Evolutionary conservation across 2,888 invertebrate species (phyloP), one percentile per base, ranked within the genome.

Genomic region (Pachymerium ferrugineum): DNA sequence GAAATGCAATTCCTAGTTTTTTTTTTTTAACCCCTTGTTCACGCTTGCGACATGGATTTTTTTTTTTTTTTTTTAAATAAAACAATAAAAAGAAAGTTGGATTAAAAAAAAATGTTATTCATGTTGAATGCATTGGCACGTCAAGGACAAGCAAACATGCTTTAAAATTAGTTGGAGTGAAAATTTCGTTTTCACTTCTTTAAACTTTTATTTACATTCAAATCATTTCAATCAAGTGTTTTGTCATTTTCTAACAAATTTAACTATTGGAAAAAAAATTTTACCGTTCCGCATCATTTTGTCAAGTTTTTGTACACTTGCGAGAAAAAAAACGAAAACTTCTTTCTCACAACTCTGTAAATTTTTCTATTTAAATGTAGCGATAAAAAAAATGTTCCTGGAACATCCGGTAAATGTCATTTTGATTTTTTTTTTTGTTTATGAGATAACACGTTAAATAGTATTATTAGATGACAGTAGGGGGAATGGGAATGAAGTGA

Each of bases 151-250:
- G 28, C 28, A 62, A 62, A 62, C 62, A 62, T 28, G 28, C 28
- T 62, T 62, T 5, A 62, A 62, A 62, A 25, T 62, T 25, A 25
- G 22, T 62, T 62, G 62, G 12, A 62, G 25, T 62, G 62, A 62
- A 62, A 62, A 62, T 62, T 62, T 62, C 62, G 25, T 62, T 62
- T 62, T 62, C n/a, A n/a, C n/a, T n/a, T n/a, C n/a, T n/a, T n/a
- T n/a, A n/a, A n/a, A n/a, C n/a, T n/a, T n/a, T n/a, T n/a, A n/a
- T n/a, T n/a, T n/a, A n/a, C n/a, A n/a, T n/a, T n/a, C n/a, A n/a
- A n/a, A n/a, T n/a, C n/a, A n/a, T n/a, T n/a, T n/a, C n/a, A n/a
- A n/a, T 28, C 12, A 3, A 14, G 22, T 28, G 22, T 62, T 62
- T 62, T 12, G 6, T 28, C 4, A 8, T 1, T 1, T 47, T 54